phyloP scores from a whole-genome alignment of 2,888 invertebrate genomes.

The Himalopsyche kuldschensis region DNA sequence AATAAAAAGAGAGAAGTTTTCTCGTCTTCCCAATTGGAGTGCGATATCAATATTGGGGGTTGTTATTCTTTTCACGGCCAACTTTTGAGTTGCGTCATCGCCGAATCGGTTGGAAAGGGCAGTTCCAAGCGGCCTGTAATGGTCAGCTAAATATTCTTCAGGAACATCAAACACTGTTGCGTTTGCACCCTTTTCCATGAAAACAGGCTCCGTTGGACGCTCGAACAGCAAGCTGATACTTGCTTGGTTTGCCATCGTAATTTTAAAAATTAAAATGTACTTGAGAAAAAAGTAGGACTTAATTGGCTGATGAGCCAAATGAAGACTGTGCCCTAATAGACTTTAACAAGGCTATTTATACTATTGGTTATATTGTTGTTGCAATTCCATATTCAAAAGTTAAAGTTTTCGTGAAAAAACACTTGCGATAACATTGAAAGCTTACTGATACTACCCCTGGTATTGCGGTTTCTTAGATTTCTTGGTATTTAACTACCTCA shows the following conservation, averaged over 20 bases:
- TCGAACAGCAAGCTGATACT: slow-evolving; percentile 62
- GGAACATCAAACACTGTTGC: slow-evolving; percentile 60
- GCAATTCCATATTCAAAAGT: neutral
- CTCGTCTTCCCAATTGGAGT: slow-evolving; percentile 63
- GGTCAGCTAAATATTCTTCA: slow-evolving; percentile 51
- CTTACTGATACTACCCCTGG: too few species aligned
- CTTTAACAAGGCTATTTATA: neutral
- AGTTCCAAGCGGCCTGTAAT: slow-evolving; percentile 47
- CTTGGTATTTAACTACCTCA: too few species aligned
- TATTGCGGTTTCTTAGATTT: too few species aligned
- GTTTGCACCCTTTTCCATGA: slow-evolving; percentile 63
- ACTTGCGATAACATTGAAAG: too few species aligned
- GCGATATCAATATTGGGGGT: slow-evolving; percentile 67
- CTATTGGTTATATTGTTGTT: neutral
- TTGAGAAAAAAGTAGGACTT: neutral
- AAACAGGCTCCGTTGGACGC: slow-evolving; percentile 66
- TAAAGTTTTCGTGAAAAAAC: too few species aligned
- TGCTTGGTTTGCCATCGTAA: slow-evolving; percentile 42
- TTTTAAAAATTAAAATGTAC: too few species aligned
- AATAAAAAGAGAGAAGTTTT: slow-evolving; percentile 72
- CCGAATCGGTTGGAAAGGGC: slow-evolving; percentile 62
- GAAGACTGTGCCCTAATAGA: neutral
- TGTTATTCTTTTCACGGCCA: slow-evolving; percentile 63
- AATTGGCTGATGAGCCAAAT: neutral
- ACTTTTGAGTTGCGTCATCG: slow-evolving; percentile 52